Evolutionary conservation across 2,888 invertebrate genomes (phyloP).

Genomic region (Bhutanitis thaidina): DNA sequence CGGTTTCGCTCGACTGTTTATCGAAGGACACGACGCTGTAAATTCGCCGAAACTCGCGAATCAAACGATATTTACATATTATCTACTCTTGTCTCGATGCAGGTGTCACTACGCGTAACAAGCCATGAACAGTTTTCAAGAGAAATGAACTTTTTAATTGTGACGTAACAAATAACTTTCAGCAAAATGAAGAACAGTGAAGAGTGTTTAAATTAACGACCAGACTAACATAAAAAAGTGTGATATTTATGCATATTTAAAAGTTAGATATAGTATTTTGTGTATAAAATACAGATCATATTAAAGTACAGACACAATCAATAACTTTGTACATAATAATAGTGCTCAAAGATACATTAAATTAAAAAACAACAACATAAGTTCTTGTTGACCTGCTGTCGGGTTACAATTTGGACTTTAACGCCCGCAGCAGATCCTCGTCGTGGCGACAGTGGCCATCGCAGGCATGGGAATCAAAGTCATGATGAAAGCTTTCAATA

Average conservation of each 20-base stretch:
- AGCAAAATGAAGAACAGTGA: slow-evolving; percentile 77
- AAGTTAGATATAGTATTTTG: slow-evolving; percentile 37
- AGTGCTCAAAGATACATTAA: slow-evolving; percentile 25
- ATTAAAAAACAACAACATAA: slow-evolving; percentile 25
- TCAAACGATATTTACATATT: slow-evolving; percentile 12
- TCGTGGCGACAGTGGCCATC: slow-evolving; percentile 66
- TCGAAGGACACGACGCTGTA: slow-evolving; percentile 18
- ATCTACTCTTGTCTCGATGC: slow-evolving; percentile 27
- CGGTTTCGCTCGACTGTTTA: slow-evolving; percentile 22
- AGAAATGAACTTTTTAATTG: slow-evolving; percentile 49
- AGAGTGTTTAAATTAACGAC: slow-evolving; percentile 69
- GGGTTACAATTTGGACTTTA: slow-evolving; percentile 39
- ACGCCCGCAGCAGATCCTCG: slow-evolving; percentile 52
- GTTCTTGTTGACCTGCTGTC: slow-evolving; percentile 38
- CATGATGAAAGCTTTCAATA: slow-evolving; percentile 92
- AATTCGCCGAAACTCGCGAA: slow-evolving; percentile 8
- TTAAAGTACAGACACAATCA: slow-evolving; percentile 10
- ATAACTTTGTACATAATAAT: slow-evolving; percentile 29
- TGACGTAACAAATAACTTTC: slow-evolving; percentile 55
- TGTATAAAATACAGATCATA: slow-evolving; percentile 30
- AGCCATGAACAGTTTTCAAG: slow-evolving; percentile 48
- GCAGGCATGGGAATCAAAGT: slow-evolving; percentile 93
- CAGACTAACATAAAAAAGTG: slow-evolving; percentile 48
- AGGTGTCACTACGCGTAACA: slow-evolving; percentile 45
- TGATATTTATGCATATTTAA: slow-evolving; percentile 71